Base-by-base conservation (phyloP, 1,140 invertebrate species). In the Papilio helenus region DNA sequence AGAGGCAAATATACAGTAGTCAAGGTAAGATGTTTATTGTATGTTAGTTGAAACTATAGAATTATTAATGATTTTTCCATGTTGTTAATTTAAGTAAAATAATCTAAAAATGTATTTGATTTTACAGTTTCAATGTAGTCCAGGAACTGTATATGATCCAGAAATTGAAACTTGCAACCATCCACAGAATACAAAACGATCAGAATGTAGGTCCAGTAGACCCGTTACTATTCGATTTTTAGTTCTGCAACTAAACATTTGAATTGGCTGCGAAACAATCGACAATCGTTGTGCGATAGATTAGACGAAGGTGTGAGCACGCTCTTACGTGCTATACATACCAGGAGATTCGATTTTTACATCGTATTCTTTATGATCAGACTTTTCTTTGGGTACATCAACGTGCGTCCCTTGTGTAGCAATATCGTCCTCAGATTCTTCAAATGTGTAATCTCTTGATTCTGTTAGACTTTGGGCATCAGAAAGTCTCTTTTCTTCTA, bases 131-230 rank as follows among this genome's bases (percentile, higher is more conserved):
- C 95, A 96, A 90, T 97, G 97, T 87, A 96, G 95, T 1, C 94
- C 95, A 65, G 97, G 96, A 42, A 97, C 97, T 3, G 96, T 97
- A 10, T 97, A 96, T 80, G 97, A 97, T 85, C 95, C 96, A 18
- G 92, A 95, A 1, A 95, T 94, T n/a, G 95, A 95, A 81, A 94
- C 96, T 78, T 97, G 97, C 87, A 97, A 97, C 81, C 95, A 97
- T 91, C 96, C 97, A 7, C 94, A 94, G 79, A 96, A 95, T n/a
- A 96, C 96, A 81, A 96, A 93, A 78, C 93, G 96, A 34, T 79
- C 89, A 23, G 95, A 96, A 85, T 97, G 96, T 84, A 46, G 44
- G 3, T 16, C 44, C 44, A 46, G 44, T 46, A 46, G 44, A 46
- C 34, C 34, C 34, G n/a, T n/a, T n/a, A n/a, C n/a, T n/a, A n/a